Base-by-base conservation (phyloP, 1,140 invertebrate species). In the Anadara kagoshimensis region DNA sequence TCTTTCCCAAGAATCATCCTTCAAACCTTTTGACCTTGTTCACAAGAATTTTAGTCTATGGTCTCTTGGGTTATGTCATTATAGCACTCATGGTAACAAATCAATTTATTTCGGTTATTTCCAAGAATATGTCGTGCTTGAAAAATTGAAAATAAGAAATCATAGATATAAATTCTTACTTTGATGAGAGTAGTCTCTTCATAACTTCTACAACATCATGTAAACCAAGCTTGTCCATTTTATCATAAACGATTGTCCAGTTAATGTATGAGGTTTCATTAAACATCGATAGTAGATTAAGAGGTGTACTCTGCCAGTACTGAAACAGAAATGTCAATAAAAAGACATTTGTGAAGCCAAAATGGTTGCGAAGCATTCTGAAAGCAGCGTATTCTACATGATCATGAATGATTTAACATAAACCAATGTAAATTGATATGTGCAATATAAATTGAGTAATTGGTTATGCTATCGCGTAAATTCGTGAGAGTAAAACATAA, bases 121-220 rank as follows among this genome's bases (percentile, higher is more conserved):
- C n/a, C n/a, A n/a, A n/a, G n/a, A n/a, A n/a, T n/a, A n/a, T n/a
- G n/a, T n/a, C n/a, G n/a, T n/a, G n/a, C n/a, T n/a, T n/a, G 29
- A 36, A 36, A 36, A 36, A 36, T 36, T 36, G 29, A 36, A n/a
- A n/a, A n/a, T 36, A 36, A 8, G 4, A 51, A 16, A 20, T 18
- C 49, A 51, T 51, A 0, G 18, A 18, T 20, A 51, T 22, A 12
- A 1, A 26, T 5, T 5, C 12, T 24, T 24, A 81, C 79, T 65
- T 73, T 11, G 58, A 47, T 53, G 47, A 54, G 5, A 81, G 54
- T n/a, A 81, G 69, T 22, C 66, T 14, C 49, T 74, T 70, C n/a
- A 79, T 77, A 41, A 77, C 78, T 53, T 69, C 56, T 16, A 69
- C 68, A 0, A 82, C 59, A 22, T 81, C 75, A 43, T 76, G 56